Percentiles rank a stretch among this genome's conserved stretches.
phyloP scores from a whole-genome alignment of 2,113 vertebrate species.

The Chroicocephalus ridibundus region DNA sequence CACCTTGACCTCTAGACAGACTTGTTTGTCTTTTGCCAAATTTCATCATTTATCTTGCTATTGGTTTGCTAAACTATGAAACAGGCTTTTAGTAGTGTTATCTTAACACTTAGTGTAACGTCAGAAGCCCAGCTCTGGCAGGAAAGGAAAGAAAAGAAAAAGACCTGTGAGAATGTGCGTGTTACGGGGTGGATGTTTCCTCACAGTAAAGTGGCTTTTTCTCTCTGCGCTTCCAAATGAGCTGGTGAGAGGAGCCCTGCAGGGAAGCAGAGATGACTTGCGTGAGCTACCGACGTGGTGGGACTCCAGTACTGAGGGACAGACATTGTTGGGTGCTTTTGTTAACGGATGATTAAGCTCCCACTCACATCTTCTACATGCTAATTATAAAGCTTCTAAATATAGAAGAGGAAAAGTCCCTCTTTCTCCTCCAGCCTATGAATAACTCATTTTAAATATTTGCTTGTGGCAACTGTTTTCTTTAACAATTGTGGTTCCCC shows the following conservation, averaged over 20 bases:
- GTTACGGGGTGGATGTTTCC: background rate
- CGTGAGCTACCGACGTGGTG: background rate
- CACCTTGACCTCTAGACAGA: background rate
- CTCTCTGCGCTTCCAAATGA: background rate
- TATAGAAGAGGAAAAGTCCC: background rate
- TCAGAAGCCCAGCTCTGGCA: background rate
- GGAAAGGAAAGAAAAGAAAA: background rate
- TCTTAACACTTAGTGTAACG: background rate
- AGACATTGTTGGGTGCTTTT: background rate
- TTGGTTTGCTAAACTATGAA: background rate
- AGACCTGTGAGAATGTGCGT: background rate
- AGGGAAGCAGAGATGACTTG: background rate
- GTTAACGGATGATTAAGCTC: background rate
- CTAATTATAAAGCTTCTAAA: slow-evolving; percentile 15
- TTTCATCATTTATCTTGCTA: background rate
- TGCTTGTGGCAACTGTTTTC: background rate
- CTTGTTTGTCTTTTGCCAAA: background rate
- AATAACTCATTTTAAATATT: background rate
- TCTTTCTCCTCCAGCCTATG: background rate
- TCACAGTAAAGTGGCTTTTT: background rate
- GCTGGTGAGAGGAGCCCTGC: background rate
- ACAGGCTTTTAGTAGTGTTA: background rate
- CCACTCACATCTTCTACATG: background rate
- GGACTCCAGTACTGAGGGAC: background rate
- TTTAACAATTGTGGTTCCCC: background rate